phyloP scores from a whole-genome alignment of 2,888 invertebrate species.

The Drosophila fungiperda region DNA sequence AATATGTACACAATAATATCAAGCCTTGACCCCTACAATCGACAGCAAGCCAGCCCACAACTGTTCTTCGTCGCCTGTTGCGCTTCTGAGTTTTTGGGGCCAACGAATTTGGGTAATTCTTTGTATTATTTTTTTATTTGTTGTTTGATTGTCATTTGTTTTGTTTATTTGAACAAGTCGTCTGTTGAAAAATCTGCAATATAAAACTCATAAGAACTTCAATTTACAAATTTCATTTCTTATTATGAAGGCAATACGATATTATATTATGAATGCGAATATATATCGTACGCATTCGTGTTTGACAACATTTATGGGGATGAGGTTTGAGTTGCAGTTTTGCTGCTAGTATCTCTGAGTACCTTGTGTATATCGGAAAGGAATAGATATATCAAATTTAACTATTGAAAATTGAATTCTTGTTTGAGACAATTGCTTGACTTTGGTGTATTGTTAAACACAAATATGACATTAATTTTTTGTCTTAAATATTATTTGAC shows the following conservation, averaged over 20 bases:
- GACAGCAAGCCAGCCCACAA: conserved; percentile 32
- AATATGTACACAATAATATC: conserved; percentile 2
- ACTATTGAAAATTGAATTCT: neutral
- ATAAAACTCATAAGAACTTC: neutral
- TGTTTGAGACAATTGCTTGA: neutral
- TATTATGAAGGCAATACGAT: conserved; percentile 1
- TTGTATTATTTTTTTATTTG: conserved; percentile 16
- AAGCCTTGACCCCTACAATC: conserved; percentile 73
- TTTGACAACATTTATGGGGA: neutral
- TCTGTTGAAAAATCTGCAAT: conserved; percentile 17
- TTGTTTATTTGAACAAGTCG: conserved; percentile 15
- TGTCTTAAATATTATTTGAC: neutral
- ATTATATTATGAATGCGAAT: conserved; percentile 7
- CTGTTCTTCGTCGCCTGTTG: conserved; percentile 28
- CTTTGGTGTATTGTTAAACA: neutral
- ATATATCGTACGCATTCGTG: neutral
- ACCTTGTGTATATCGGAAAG: neutral
- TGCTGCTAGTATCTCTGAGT: neutral
- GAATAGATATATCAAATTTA: neutral
- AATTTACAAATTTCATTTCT: neutral
- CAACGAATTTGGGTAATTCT: conserved; percentile 29
- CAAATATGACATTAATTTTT: too few species aligned
- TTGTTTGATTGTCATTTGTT: conserved; percentile 36
- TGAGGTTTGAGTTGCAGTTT: neutral
- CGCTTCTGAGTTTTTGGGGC: conserved; percentile 25